Evolutionary conservation across 1,140 invertebrate genomes (phyloP), one percentile per base, ranked within the genome.

Genomic region (Cylas formicarius): DNA sequence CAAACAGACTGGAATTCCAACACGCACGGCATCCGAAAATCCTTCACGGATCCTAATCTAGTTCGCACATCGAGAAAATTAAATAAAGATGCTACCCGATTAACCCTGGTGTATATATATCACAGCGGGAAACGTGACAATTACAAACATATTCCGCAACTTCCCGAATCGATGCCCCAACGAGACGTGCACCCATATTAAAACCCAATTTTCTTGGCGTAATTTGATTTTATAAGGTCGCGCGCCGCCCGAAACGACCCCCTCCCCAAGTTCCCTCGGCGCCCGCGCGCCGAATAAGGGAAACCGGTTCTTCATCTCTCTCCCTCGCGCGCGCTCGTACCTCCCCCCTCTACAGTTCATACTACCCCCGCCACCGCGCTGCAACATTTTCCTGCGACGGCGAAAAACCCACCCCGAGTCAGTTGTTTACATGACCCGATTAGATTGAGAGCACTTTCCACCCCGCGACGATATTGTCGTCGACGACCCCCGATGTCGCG

Each of bases 191-290:
- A 48, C 45, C 45, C 45, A 48, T 48, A 48, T 48, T 48, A 48
- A 48, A 48, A 39, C 45, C 45, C 45, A 48, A 48, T 48, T 48
- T 48, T 48, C 45, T 48, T 48, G n/a, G 24, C 45, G 45, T 48
- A 48, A 48, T 48, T 48, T 48, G 45, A 48, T 48, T 48, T 48
- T 48, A 48, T 48, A 48, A 48, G 45, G 45, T 48, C 39, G 45
- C 39, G 45, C 38, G 44, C 37, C 44, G 44, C 26, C 44, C 42
- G 22, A 43, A 13, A 22, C 23, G 8, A 29, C 32, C 18, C 29
- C 29, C 24, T n/a, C n/a, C 20, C 11, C 29, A n/a, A 13, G 18
- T 24, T 27, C 34, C 17, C 32, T 21, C 14, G 29, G 23, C 10
- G 6, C 10, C 16, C 5, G 9, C 22, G 10, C 36, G 24, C 21